Evolutionary conservation across 1,140 invertebrate genomes (phyloP).

Genomic region (Panagrolaimus sp.): DNA sequence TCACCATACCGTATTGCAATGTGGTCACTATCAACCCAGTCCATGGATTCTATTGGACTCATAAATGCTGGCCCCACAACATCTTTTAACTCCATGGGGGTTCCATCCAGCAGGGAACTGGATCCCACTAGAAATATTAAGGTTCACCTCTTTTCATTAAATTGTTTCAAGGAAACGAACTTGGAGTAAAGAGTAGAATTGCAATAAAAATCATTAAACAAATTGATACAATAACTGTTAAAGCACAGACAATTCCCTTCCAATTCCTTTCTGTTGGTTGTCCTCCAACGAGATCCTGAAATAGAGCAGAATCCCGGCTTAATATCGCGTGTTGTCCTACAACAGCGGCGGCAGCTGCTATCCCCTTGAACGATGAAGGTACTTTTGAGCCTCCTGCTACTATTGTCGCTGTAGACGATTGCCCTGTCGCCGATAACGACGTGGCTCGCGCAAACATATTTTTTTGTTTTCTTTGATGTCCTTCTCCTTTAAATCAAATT

Average conservation of each 20-base stretch:
- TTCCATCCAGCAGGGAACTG: conserved; percentile 22
- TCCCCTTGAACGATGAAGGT: background rate
- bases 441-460: conserved; percentile 6
- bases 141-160: background rate
- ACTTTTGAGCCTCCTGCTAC: too few relatives aligned
- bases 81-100: conserved; percentile 27
- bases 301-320: conserved; percentile 12
- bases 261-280: conserved; percentile 45
- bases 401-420: background rate
- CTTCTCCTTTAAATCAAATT: background rate
- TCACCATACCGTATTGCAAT: conserved; percentile 32
- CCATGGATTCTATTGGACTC: conserved; percentile 36
- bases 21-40: conserved; percentile 35
- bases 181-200: conserved; percentile 39
- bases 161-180: conserved; percentile 26
- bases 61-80: conserved; percentile 24
- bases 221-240: conserved; percentile 37
- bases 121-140: conserved; percentile 22
- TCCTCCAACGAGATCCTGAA: conserved; percentile 34
- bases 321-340: background rate
- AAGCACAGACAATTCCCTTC: conserved; percentile 38
- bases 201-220: conserved; percentile 36
- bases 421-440: background rate
- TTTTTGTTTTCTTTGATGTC: background rate
- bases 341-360: background rate